Percentiles rank a stretch among this genome's conserved stretches.
Evolutionary conservation across 2,888 invertebrate species (phyloP).

Genomic region (Drymonia ruficornis): DNA sequence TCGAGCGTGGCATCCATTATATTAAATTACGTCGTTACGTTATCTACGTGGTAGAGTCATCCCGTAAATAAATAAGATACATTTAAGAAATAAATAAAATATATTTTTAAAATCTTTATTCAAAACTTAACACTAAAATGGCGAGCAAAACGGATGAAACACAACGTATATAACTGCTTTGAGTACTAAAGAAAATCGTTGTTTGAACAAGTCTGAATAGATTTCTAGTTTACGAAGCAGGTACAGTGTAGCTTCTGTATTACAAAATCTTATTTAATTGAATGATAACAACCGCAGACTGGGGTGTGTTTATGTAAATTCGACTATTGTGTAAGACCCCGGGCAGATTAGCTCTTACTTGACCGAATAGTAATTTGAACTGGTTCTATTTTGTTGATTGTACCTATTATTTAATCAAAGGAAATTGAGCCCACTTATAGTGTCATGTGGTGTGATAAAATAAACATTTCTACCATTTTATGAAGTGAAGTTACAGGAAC

Average conservation of each 20-base stretch:
- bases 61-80: no score
- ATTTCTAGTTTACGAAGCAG: conserved; percentile 50
- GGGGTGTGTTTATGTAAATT: conserved; percentile 79
- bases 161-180: not conserved
- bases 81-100: no score
- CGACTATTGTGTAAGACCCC: conserved; percentile 69
- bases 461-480: no score
- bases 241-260: conserved; percentile 62
- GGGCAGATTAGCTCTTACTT: conserved; percentile 61
- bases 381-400: conserved; percentile 50
- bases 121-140: no score
- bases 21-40: no score
- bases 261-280: conserved; percentile 81
- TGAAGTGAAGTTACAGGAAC: no score
- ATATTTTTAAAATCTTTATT: no score
- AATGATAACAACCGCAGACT: conserved; percentile 81
- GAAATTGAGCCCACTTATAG: no score
- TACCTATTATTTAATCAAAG: not conserved
- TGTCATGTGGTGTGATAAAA: no score
- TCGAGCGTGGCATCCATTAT: no score
- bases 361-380: conserved; percentile 53
- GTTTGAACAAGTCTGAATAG: conserved; percentile 34
- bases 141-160: not conserved
- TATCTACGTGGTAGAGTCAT: no score
- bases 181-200: conserved; percentile 7